These are phyloP conservation scores for Megaceryle torquata DNA, from an alignment of 2,113 vertebrate genomes.

Conservation along the genomic window DNA sequence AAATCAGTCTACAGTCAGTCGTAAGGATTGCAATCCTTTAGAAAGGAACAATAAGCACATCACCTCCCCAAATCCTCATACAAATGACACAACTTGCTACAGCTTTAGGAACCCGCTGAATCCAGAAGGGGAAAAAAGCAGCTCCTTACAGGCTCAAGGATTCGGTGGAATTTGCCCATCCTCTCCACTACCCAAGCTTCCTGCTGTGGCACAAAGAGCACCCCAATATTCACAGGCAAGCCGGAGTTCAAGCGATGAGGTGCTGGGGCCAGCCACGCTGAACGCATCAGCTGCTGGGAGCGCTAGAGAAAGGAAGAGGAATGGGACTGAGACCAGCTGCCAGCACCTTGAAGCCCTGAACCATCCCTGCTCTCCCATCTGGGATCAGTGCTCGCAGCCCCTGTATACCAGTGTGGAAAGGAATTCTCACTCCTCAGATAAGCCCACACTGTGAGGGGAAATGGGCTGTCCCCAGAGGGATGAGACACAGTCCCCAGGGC, in stretches of 20 bases:
- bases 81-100: not conserved
- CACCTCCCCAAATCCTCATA: fast-evolving
- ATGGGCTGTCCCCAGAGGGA: fast-evolving
- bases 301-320: not conserved
- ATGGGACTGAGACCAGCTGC: fast-evolving
- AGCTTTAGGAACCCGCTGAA: not conserved
- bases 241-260: slow-evolving; percentile 77
- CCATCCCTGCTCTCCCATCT: too few relatives aligned
- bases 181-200: slow-evolving; percentile 98
- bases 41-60: not conserved
- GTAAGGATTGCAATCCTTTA: not conserved
- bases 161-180: slow-evolving; percentile 95
- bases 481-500: too few relatives aligned
- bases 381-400: fast-evolving
- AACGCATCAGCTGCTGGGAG: not conserved
- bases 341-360: not conserved
- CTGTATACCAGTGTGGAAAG: fast-evolving
- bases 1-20: not conserved
- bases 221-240: slow-evolving; percentile 88
- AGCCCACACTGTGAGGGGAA: fast-evolving
- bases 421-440: not conserved
- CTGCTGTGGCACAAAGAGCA: slow-evolving; percentile 96
- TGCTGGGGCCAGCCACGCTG: not conserved
- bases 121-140: not conserved
- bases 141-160: slow-evolving; percentile 88